A percentile compares a stretch with the other conserved stretches of the same genome.
Conservation (phyloP, 2,113 vertebrate genomes). For the Buteo buteo region DNA sequence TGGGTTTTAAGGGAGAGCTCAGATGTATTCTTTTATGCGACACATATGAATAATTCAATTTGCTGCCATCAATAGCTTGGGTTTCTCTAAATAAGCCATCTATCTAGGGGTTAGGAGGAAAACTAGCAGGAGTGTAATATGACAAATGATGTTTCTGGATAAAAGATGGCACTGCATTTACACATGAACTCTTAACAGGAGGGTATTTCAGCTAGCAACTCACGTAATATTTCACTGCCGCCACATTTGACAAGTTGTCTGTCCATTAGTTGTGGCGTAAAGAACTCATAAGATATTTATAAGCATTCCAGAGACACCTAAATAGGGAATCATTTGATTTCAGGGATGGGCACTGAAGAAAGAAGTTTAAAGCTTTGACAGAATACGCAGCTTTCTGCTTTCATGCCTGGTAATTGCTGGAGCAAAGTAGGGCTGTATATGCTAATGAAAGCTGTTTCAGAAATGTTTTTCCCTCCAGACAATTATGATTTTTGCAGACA, state of each 20-base stretch:
- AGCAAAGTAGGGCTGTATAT: background rate
- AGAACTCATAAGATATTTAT: constrained; percentile 21
- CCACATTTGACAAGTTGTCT: background rate
- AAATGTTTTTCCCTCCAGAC: background rate
- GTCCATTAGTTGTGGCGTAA: background rate
- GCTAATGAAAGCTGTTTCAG: background rate
- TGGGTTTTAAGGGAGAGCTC: constrained; percentile 4
- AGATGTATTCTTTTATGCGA: constrained; percentile 33
- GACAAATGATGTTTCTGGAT: constrained; percentile 16
- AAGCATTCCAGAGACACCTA: background rate
- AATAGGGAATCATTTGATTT: background rate
- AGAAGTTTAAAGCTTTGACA: constrained; percentile 2
- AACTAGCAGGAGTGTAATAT: background rate
- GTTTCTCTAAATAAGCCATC: constrained; percentile 36
- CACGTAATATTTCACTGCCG: background rate
- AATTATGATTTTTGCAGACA: background rate
- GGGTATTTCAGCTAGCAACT: background rate
- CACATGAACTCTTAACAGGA: background rate
- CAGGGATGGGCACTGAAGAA: background rate
- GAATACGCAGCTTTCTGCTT: background rate
- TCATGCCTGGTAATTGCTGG: background rate
- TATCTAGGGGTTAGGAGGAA: background rate
- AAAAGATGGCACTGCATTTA: background rate
- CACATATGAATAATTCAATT: constrained; percentile 55
- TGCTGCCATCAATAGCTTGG: constrained; percentile 21